Base-by-base conservation (phyloP, 2,797 vertebrate genomes). In the Hyperoplus lanceolatus region DNA sequence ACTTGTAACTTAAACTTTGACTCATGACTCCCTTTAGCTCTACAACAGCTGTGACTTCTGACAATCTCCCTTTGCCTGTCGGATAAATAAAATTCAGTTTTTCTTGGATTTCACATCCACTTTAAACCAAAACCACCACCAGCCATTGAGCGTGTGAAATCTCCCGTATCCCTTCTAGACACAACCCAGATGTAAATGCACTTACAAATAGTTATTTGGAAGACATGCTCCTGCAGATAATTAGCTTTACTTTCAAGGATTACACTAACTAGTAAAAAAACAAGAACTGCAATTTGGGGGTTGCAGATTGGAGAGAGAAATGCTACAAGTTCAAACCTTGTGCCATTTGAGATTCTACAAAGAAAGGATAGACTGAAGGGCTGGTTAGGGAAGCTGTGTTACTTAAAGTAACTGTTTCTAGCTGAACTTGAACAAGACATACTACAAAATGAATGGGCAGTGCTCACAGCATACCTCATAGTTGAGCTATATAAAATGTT, bases 221-320 rank as follows among this genome's bases (percentile, higher is more conserved):
- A 88, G 85, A 87, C 87, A 86, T 84, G 90, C 84, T 72, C 77
- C 79, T 75, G 80, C 76, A 81, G 86, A 87, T 90, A 91, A 92
- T 92, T 92, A 92, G 88, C 89, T 91, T 90, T 89, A 87, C 89
- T 89, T 82, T 87, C 70, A 57, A 85, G 85, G 90, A 91, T 89
- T 92, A 89, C 86, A 74, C 86, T 70, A 78, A n/a, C n/a, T n/a
- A 79, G 79, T 86, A 87, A 88, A 85, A 90, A 91, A 87, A 89
- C 75, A 79, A 69, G 77, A 75, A 80, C 29, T 81, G 70, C 70
- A 78, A 74, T 83, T 86, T 85, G 51, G 77, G 79, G 77, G 78
- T 45, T 54, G 64, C 61, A 82, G 83, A 82, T 78, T 73, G 76
- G 74, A 79, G 77, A 70, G 63, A 65, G 59, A 54, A 75, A 73